Conservation (phyloP, 2,113 vertebrate species). For the Dascyllus trimaculatus region DNA sequence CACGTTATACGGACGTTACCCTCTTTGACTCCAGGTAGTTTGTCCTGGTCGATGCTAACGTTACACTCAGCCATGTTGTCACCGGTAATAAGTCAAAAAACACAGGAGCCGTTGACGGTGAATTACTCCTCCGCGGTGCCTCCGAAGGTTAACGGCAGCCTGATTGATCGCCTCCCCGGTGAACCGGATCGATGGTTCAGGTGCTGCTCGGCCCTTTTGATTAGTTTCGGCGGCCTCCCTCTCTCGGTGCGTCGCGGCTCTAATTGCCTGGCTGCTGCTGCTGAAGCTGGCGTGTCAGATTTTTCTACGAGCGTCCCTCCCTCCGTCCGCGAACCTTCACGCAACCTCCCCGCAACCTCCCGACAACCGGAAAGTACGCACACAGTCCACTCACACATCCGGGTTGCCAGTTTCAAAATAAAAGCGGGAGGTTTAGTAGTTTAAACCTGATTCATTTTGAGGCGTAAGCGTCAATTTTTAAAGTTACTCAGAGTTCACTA, state of each 20-base stretch:
- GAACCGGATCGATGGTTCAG: constrained; percentile 76
- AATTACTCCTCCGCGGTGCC: constrained; percentile 68
- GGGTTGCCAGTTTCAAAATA: not conserved
- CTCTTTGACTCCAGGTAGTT: constrained; percentile 87
- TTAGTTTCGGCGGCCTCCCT: constrained; percentile 79
- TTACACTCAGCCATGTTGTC: constrained; percentile 86
- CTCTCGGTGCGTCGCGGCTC: constrained; percentile 48
- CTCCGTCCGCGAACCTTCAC: not conserved
- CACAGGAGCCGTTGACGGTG: constrained; percentile 52
- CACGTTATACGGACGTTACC: constrained; percentile 74
- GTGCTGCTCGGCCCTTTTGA: constrained; percentile 71
- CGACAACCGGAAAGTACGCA: not conserved
- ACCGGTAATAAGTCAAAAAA: constrained; percentile 61
- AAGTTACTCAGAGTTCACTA: too few relatives aligned
- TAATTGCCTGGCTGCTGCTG: constrained; percentile 41
- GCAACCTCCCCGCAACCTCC: not conserved
- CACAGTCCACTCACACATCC: not conserved
- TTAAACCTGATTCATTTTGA: too few relatives aligned
- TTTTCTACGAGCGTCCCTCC: constrained; percentile 51
- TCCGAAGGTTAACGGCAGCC: constrained; percentile 72
- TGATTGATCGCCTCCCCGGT: constrained; percentile 74
- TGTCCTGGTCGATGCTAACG: constrained; percentile 86
- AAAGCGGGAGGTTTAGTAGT: not conserved
- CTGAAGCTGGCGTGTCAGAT: constrained; percentile 56
- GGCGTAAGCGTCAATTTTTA: too few relatives aligned